These are phyloP conservation scores for Orius insidiosus DNA, from an alignment of 1,140 invertebrate species.

Conservation along the genomic window DNA sequence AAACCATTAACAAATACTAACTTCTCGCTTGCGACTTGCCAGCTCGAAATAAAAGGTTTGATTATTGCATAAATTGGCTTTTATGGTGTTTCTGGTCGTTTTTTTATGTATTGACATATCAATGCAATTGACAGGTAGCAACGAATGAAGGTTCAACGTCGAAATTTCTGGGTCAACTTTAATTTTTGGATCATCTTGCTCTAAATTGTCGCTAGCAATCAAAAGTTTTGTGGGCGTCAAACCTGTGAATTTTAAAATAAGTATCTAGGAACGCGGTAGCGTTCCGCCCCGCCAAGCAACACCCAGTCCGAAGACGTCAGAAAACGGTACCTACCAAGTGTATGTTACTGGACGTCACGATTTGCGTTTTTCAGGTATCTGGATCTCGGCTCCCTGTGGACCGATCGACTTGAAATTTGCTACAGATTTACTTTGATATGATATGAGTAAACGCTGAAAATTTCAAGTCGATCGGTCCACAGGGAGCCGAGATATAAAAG, in stretches of 20 bases:
- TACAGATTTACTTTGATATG: too few relatives aligned
- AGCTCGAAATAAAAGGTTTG: slow-evolving; percentile 31
- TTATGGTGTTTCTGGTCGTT: slow-evolving; percentile 31
- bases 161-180: slow-evolving; percentile 33
- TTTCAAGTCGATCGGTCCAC: too few relatives aligned
- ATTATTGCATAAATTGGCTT: slow-evolving; percentile 33
- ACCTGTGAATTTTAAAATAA: slow-evolving; percentile 21
- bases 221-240: slow-evolving; percentile 37
- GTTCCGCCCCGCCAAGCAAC: too few relatives aligned
- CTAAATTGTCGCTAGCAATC: slow-evolving; percentile 32
- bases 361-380: too few relatives aligned
- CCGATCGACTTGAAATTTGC: too few relatives aligned
- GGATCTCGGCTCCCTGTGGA: too few relatives aligned
- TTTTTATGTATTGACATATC: slow-evolving; percentile 36
- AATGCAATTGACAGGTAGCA: slow-evolving; percentile 36
- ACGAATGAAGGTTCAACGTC: slow-evolving; percentile 35
- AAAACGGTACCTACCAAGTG: too few relatives aligned
- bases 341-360: too few relatives aligned
- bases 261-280: too few relatives aligned
- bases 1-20: not conserved
- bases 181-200: slow-evolving; percentile 17
- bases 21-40: slow-evolving; percentile 25
- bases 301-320: too few relatives aligned
- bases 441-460: too few relatives aligned
- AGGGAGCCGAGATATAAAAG: too few relatives aligned